Evolutionary conservation across 2,888 invertebrate species (phyloP).

Genomic region (Polydrusus pterygomalis): DNA sequence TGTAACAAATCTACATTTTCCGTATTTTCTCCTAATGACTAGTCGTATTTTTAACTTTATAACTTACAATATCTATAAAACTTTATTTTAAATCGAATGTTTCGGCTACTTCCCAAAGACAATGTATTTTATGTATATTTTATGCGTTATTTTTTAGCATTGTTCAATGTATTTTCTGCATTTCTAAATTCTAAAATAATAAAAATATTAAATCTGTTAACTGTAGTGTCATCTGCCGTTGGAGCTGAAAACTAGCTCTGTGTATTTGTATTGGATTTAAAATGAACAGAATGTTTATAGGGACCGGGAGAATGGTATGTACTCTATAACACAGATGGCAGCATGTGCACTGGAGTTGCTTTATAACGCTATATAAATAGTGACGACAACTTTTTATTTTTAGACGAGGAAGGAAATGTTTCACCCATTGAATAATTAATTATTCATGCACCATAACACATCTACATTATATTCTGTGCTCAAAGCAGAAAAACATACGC

Average conservation of each 20-base stretch:
- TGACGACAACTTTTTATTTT: not conserved
- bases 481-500: too few relatives aligned
- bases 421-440: too few relatives aligned
- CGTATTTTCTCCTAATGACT: conserved; percentile 3
- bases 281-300: too few relatives aligned
- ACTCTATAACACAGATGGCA: too few relatives aligned
- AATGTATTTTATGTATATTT: conserved; percentile 14
- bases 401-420: too few relatives aligned
- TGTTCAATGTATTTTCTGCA: not conserved
- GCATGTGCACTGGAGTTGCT: too few relatives aligned
- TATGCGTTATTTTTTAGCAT: not conserved
- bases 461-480: too few relatives aligned
- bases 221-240: not conserved
- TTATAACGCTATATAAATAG: too few relatives aligned
- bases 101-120: conserved; percentile 18
- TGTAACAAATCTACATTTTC: not conserved
- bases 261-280: too few relatives aligned
- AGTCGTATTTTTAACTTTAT: conserved; percentile 19
- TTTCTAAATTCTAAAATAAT: not conserved
- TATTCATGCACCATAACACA: too few relatives aligned
- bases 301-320: too few relatives aligned
- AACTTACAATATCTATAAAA: conserved; percentile 31
- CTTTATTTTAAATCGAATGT: conserved; percentile 27
- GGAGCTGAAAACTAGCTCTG: too few relatives aligned
- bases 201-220: not conserved